These are phyloP conservation scores for Apogon talboti DNA, from an alignment of 2,797 vertebrate species.

Conservation along the genomic window DNA sequence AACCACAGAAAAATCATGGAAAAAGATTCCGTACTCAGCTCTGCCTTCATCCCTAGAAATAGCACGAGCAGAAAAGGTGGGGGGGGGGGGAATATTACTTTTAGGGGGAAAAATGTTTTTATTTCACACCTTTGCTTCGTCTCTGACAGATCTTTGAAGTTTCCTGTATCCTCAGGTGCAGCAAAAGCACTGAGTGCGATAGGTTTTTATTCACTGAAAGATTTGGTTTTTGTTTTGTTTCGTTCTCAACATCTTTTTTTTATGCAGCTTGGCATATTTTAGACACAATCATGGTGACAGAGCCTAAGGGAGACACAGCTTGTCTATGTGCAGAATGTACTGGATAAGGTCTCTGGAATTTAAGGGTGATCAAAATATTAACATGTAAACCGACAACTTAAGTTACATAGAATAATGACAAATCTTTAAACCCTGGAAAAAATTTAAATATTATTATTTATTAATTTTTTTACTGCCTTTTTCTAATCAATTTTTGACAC, in stretches of 20 bases:
- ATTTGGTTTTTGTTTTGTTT: conserved; percentile 63
- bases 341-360: conserved; percentile 48
- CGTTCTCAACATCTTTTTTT: conserved; percentile 42
- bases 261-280: conserved; percentile 59
- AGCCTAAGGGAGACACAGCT: conserved; percentile 58
- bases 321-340: conserved; percentile 43
- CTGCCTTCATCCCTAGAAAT: conserved; percentile 45
- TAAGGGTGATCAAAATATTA: conserved; percentile 54
- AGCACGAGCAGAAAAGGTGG: conserved; percentile 37
- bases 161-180: conserved; percentile 72
- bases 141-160: conserved; percentile 76
- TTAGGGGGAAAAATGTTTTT: conserved; percentile 2
- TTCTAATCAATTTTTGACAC: too few species aligned
- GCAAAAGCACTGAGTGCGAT: conserved; percentile 60
- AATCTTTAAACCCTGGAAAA: conserved; percentile 10
- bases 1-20: conserved; percentile 40
- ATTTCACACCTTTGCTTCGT: conserved; percentile 46
- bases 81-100: conserved; percentile 20
- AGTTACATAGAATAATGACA: conserved; percentile 10
- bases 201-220: conserved; percentile 58
- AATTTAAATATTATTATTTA: neutral
- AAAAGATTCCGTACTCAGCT: conserved; percentile 45
- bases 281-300: conserved; percentile 54
- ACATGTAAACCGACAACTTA: conserved; percentile 30
- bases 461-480: too few species aligned